These are phyloP conservation scores for Volucella zonaria DNA, from an alignment of 2,888 invertebrate species.

Conservation along the genomic window DNA sequence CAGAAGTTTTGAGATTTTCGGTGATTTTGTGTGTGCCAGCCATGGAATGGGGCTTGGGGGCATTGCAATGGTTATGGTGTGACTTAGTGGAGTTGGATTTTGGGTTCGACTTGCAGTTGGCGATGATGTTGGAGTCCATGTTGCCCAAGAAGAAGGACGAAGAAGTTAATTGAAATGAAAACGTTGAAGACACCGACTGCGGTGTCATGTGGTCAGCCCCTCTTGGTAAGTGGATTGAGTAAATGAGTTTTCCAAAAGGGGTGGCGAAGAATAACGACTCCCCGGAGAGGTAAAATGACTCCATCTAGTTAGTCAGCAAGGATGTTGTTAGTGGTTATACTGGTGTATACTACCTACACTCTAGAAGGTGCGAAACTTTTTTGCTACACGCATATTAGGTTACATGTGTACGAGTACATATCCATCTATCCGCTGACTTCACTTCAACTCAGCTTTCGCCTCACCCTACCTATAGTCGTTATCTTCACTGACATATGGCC, in stretches of 20 bases:
- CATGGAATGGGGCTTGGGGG: background rate
- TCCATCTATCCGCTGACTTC: background rate
- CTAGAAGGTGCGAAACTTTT: conserved; percentile 52
- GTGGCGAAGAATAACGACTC: conserved; percentile 53
- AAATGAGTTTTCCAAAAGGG: conserved; percentile 39
- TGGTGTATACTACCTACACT: background rate
- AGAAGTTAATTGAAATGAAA: conserved; percentile 74
- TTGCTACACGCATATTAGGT: conserved; percentile 39
- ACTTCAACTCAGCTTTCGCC: background rate
- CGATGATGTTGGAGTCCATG: too few relatives aligned
- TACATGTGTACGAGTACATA: conserved; percentile 26
- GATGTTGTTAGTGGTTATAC: background rate
- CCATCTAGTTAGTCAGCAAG: background rate
- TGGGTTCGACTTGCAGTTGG: too few relatives aligned
- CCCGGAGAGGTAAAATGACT: conserved; percentile 6
- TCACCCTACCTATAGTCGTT: background rate
- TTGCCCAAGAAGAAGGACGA: conserved; percentile 50
- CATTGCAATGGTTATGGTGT: conserved; percentile 8
- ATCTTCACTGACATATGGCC: background rate
- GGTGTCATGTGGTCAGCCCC: conserved; percentile 45
- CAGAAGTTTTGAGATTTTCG: conserved; percentile 68
- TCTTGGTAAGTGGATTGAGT: background rate
- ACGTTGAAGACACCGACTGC: conserved; percentile 69
- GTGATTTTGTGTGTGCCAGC: conserved; percentile 38
- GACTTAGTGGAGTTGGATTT: conserved; percentile 58